A percentile compares a stretch with the other conserved stretches of the same genome.
Conservation (phyloP, 30 jellyfish, hydroid and myxozoan genomes). For the Rhopilema esculentum region DNA sequence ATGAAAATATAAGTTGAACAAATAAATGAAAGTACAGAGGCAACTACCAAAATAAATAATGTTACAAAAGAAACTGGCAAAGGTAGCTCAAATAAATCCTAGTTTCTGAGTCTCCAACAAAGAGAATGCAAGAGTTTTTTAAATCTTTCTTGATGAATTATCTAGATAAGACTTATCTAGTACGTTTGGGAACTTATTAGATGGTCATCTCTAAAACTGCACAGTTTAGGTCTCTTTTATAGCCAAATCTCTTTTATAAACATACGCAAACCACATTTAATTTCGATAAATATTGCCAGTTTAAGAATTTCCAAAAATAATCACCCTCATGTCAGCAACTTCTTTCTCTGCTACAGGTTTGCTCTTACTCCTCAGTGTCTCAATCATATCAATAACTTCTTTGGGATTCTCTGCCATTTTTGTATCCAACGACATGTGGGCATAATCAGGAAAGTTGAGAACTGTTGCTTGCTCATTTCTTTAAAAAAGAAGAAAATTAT, state of each 20-base stretch:
- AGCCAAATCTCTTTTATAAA: no score
- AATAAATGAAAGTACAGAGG: neutral
- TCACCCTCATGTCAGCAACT: constrained; percentile 54
- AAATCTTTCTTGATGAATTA: no score
- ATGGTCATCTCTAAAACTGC: no score
- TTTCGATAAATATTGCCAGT: no score
- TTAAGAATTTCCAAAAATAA: no score
- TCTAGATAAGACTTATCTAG: no score
- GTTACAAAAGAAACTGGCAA: no score
- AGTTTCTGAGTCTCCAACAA: no score
- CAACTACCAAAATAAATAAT: neutral
- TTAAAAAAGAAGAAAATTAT: neutral
- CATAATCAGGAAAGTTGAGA: constrained; percentile 72
- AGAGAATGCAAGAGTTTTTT: no score
- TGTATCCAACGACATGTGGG: constrained; percentile 57
- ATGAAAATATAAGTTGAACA: neutral
- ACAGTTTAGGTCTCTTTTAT: no score
- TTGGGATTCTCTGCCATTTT: constrained; percentile 81
- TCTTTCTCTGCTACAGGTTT: constrained; percentile 75
- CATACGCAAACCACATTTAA: neutral
- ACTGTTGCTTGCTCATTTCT: constrained; percentile 70
- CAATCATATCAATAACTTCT: constrained; percentile 74
- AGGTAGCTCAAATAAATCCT: no score
- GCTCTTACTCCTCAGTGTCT: constrained; percentile 53
- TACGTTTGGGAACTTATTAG: no score